A percentile compares a stretch with the other conserved stretches of the same genome.
These are phyloP conservation scores for Sus cebifrons DNA, from an alignment of 2,797 vertebrate species.

Conservation along the genomic window DNA sequence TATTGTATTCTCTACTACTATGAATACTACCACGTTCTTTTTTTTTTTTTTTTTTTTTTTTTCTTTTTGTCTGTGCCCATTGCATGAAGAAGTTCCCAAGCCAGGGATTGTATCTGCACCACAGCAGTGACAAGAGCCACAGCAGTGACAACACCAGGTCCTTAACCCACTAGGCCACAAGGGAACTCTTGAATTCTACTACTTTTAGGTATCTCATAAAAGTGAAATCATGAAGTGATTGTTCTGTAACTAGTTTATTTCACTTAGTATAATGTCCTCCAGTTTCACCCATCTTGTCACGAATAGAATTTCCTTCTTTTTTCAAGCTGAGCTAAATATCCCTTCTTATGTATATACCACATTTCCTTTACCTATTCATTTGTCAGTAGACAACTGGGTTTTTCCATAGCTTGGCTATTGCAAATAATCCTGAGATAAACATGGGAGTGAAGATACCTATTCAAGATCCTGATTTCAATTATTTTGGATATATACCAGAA, in stretches of 20 bases:
- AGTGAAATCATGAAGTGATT: background rate
- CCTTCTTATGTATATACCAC: background rate
- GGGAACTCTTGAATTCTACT: no score
- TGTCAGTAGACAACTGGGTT: background rate
- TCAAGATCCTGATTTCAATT: background rate
- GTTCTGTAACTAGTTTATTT: background rate
- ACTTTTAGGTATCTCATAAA: no score
- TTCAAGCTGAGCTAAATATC: background rate
- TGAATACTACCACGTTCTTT: background rate
- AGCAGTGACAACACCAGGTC: no score
- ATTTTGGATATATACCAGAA: background rate
- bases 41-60: no score
- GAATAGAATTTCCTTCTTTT: constrained; percentile 21
- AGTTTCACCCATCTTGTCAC: background rate
- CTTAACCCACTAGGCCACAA: no score
- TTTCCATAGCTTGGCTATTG: background rate
- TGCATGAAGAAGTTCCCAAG: no score
- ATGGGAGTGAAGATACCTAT: background rate
- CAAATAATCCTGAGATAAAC: background rate
- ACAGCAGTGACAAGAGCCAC: no score
- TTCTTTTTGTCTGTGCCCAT: no score
- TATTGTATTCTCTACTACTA: background rate
- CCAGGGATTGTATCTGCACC: no score
- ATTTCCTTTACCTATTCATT: background rate
- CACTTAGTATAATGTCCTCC: background rate